Evolutionary conservation across 2,113 vertebrate genomes (phyloP).

Genomic region (Phaethon lepturus): DNA sequence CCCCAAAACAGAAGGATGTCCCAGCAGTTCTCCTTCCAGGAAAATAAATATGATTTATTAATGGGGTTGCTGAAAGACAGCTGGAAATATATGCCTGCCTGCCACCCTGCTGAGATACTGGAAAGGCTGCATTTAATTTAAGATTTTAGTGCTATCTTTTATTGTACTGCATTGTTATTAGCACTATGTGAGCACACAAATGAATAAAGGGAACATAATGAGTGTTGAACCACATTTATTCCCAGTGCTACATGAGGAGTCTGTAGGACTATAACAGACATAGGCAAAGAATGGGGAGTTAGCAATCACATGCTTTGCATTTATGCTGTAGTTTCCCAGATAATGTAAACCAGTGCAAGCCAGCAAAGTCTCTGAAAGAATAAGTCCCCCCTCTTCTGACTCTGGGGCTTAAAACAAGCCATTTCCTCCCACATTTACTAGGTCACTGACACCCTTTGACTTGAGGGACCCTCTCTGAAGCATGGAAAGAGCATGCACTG

Average conservation of each 20-base stretch:
- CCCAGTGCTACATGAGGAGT: constrained; percentile 27
- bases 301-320: neutral
- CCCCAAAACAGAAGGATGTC: constrained; percentile 62
- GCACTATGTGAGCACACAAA: constrained; percentile 38
- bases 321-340: neutral
- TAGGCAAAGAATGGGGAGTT: constrained; percentile 2
- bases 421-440: neutral
- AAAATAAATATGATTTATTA: constrained; percentile 58
- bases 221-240: constrained; percentile 51
- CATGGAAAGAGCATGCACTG: neutral
- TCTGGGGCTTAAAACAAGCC: neutral
- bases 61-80: constrained; percentile 57
- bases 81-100: constrained; percentile 57
- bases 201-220: constrained; percentile 54
- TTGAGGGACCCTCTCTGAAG: neutral
- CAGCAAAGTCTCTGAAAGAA: neutral
- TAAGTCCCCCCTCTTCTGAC: neutral
- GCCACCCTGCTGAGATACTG: constrained; percentile 61
- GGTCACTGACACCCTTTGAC: neutral
- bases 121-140: constrained; percentile 50
- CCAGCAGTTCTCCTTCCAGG: constrained; percentile 50
- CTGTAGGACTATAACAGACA: neutral
- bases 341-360: neutral
- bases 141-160: constrained; percentile 48
- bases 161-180: constrained; percentile 56